These are phyloP conservation scores for Drosophila sturtevanti DNA, from an alignment of 1,140 invertebrate species.

Conservation along the genomic window DNA sequence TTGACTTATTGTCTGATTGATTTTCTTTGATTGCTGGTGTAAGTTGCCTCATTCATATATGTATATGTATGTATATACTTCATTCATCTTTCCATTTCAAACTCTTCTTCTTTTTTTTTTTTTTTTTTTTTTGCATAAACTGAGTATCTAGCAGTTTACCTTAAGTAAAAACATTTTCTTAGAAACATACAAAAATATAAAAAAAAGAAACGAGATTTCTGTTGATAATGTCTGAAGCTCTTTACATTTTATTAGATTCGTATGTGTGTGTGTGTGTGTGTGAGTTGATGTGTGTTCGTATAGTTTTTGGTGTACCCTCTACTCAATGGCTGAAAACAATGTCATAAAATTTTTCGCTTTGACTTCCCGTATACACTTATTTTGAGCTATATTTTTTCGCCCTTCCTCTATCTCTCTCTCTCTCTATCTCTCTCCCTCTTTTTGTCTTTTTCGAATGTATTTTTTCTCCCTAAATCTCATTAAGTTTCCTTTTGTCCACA, in stretches of 20 bases:
- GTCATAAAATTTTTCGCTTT: conserved; percentile 62
- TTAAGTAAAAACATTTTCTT: conserved; percentile 14
- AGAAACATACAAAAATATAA: conserved; percentile 10
- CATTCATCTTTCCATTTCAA: too few species aligned
- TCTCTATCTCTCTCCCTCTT: neutral
- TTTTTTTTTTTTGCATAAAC: too few species aligned
- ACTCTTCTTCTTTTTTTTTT: too few species aligned
- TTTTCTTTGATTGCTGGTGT: conserved; percentile 26
- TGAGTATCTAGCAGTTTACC: conserved; percentile 10
- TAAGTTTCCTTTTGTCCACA: conserved; percentile 47
- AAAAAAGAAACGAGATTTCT: conserved; percentile 36
- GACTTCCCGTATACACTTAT: neutral
- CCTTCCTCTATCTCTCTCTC: neutral
- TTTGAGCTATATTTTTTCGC: neutral
- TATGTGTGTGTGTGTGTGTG: conserved; percentile 19
- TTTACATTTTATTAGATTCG: conserved; percentile 64
- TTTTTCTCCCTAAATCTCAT: conserved; percentile 63
- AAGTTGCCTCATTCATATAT: conserved; percentile 9
- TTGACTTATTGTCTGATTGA: conserved; percentile 66
- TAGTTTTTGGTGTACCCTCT: too few species aligned
- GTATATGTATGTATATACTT: too few species aligned
- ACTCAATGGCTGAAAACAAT: conserved; percentile 24
- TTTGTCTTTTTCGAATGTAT: conserved; percentile 2
- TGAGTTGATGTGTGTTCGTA: too few species aligned
- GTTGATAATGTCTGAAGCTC: conserved; percentile 35